phyloP scores from a whole-genome alignment of 2,888 invertebrate genomes.

The Opisthograptis luteolata region DNA sequence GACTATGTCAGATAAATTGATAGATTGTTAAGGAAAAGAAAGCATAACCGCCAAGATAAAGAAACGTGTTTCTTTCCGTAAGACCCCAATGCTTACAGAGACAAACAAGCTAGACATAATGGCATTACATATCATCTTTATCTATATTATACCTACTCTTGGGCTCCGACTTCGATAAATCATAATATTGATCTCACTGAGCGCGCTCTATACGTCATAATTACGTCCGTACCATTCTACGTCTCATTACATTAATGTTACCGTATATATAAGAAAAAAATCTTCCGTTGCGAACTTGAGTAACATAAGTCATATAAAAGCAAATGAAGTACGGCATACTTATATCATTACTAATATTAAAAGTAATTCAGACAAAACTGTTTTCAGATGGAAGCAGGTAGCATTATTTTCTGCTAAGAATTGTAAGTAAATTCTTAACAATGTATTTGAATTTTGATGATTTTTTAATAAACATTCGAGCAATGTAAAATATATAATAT shows the following conservation, averaged over 20 bases:
- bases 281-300: no score
- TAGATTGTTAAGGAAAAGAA: conserved; percentile 14
- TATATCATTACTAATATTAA: no score
- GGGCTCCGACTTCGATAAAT: conserved; percentile 1
- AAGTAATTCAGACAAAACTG: no score
- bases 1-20: conserved; percentile 5
- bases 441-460: no score
- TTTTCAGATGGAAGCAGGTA: no score
- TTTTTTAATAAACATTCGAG: no score
- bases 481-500: no score
- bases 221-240: background rate
- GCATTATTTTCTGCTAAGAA: no score
- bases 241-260: background rate
- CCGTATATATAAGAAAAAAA: background rate
- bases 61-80: background rate
- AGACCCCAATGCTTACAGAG: background rate
- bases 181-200: conserved; percentile 2
- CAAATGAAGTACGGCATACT: no score
- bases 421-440: no score
- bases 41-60: conserved; percentile 2
- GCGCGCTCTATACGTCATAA: background rate
- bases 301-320: no score
- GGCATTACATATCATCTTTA: background rate
- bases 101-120: conserved; percentile 2
- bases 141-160: background rate